phyloP scores from a whole-genome alignment of 2,113 vertebrate genomes.

The Sitta europaea region DNA sequence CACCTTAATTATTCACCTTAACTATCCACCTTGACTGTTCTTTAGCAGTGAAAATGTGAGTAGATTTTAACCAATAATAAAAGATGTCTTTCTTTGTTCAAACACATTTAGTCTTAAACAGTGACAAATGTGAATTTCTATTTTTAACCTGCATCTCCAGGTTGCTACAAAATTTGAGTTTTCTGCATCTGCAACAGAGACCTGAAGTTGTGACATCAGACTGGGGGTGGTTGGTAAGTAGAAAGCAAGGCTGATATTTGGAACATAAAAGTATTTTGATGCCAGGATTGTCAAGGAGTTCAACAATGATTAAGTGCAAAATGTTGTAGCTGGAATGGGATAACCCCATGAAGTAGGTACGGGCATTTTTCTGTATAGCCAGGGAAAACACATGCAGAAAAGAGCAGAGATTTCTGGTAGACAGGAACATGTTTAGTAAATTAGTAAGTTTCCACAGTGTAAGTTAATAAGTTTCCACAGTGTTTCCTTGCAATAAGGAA shows the following conservation, averaged over 20 bases:
- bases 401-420: background rate
- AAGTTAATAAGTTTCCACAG: background rate
- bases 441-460: background rate
- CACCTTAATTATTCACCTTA: too few relatives aligned
- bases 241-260: background rate
- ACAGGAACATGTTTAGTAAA: background rate
- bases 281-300: background rate
- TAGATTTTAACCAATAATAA: background rate
- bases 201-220: background rate
- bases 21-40: too few relatives aligned
- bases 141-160: background rate
- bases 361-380: background rate
- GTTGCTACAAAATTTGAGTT: background rate
- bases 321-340: background rate
- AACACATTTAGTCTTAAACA: background rate
- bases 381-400: background rate
- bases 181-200: background rate
- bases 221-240: accelerated
- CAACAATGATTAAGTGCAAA: background rate
- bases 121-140: background rate
- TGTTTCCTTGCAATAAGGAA: background rate
- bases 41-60: background rate
- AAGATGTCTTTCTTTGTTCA: background rate
- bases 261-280: background rate
- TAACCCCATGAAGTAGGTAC: background rate